Evolutionary conservation across 2,888 invertebrate genomes (phyloP).

Genomic region (Torymus aiolomorphi): DNA sequence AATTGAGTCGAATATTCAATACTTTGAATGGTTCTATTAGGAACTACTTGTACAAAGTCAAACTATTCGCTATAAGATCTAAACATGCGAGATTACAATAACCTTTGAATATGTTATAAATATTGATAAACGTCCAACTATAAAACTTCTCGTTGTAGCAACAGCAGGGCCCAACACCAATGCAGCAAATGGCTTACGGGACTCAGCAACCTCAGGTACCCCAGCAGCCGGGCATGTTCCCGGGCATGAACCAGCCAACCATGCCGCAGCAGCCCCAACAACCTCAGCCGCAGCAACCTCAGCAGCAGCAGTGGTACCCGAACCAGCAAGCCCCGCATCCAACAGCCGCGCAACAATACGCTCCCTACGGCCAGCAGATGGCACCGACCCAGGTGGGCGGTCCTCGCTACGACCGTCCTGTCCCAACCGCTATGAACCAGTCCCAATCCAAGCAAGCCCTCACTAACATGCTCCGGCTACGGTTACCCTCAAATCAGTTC

Average conservation of each 20-base stretch:
- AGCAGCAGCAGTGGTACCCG: slow-evolving; percentile 73
- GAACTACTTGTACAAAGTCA: too few species aligned
- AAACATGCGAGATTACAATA: too few species aligned
- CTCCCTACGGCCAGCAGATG: slow-evolving; percentile 77
- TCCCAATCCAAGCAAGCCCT: slow-evolving; percentile 90
- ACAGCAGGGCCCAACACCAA: slow-evolving; percentile 67
- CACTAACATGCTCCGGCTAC: slow-evolving; percentile 88
- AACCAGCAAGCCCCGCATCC: slow-evolving; percentile 71
- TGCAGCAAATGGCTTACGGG: slow-evolving; percentile 70
- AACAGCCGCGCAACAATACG: slow-evolving; percentile 73
- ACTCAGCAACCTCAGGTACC: slow-evolving; percentile 71
- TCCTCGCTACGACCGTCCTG: slow-evolving; percentile 75
- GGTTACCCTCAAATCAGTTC: slow-evolving; percentile 81
- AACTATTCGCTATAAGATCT: too few species aligned
- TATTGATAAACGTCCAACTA: too few species aligned
- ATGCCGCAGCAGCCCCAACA: slow-evolving; percentile 69
- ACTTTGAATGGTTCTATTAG: too few species aligned
- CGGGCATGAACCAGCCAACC: slow-evolving; percentile 71
- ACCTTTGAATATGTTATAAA: too few species aligned
- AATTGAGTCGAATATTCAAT: too few species aligned
- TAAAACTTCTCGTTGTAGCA: slow-evolving; percentile 50
- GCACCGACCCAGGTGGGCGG: slow-evolving; percentile 70
- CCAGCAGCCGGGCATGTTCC: slow-evolving; percentile 73
- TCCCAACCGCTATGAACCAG: slow-evolving; percentile 74
- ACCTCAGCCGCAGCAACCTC: slow-evolving; percentile 68